A percentile compares a stretch with the other conserved stretches of the same genome.
Conservation (phyloP, 2,888 invertebrate genomes). For the Endomychus coccineus region DNA sequence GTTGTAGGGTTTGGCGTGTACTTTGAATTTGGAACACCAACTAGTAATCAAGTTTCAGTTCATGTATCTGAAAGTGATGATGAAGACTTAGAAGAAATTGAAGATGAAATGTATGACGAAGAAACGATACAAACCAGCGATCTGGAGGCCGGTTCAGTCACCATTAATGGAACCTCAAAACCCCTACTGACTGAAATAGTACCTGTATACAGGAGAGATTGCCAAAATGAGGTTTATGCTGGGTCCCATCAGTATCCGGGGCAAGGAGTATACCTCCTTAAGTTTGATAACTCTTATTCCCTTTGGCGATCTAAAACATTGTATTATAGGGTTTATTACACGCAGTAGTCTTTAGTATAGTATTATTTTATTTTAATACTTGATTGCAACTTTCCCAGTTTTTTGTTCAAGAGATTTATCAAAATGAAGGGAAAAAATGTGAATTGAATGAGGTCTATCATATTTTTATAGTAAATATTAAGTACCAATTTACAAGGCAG, state of each 20-base stretch:
- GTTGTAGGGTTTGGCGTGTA: slow-evolving; percentile 83
- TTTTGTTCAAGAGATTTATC: no score
- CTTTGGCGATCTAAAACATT: slow-evolving; percentile 98
- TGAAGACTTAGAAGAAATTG: slow-evolving; percentile 60
- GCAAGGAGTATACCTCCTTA: slow-evolving; percentile 92
- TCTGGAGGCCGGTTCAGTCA: slow-evolving; percentile 50
- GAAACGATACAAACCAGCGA: slow-evolving; percentile 45
- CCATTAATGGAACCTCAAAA: slow-evolving; percentile 25
- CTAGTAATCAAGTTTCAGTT: slow-evolving; percentile 79
- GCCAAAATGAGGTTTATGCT: slow-evolving; percentile 95
- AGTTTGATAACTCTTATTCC: slow-evolving; percentile 99
- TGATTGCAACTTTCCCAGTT: no score
- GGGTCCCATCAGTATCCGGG: slow-evolving; percentile 96
- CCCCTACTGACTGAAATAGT: slow-evolving; percentile 78
- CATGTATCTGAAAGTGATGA: slow-evolving; percentile 95
- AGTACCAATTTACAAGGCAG: no score
- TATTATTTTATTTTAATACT: no score
- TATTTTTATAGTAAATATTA: no score
- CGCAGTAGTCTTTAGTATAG: slow-evolving; percentile 49
- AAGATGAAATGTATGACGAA: slow-evolving; percentile 50
- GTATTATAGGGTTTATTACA: slow-evolving; percentile 98
- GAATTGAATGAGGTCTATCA: no score
- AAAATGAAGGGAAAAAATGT: no score
- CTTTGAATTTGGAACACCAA: slow-evolving; percentile 94
- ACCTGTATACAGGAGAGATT: slow-evolving; percentile 92